Percentiles rank a stretch among this genome's conserved stretches.
Evolutionary conservation across 2,797 vertebrate species (phyloP).

Genomic region (Bovichtus variegatus): DNA sequence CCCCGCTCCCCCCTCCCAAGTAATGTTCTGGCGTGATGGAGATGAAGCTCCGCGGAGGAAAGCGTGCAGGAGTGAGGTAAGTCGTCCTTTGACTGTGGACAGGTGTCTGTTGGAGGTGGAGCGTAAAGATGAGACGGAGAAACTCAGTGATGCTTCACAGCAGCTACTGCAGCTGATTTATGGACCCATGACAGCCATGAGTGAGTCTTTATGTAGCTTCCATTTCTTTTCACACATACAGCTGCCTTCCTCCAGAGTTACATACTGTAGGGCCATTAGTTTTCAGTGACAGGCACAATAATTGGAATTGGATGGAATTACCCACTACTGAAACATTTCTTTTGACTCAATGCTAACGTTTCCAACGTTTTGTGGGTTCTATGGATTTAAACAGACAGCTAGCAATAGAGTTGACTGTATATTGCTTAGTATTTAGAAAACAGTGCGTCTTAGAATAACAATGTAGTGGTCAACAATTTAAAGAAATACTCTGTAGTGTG

Average conservation of each 20-base stretch:
- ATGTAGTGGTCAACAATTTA: not conserved
- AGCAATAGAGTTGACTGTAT: not conserved
- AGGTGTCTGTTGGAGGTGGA: slow-evolving; percentile 54
- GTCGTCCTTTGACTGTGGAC: slow-evolving; percentile 51
- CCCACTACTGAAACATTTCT: slow-evolving; percentile 5
- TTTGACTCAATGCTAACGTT: slow-evolving; percentile 19
- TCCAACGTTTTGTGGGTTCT: not conserved
- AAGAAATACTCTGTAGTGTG: too few relatives aligned
- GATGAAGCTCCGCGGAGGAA: slow-evolving; percentile 62
- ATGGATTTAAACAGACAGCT: not conserved
- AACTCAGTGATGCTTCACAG: slow-evolving; percentile 43
- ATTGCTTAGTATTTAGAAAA: not conserved
- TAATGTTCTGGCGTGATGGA: slow-evolving; percentile 46
- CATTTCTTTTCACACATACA: slow-evolving; percentile 52
- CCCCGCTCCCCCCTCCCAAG: not conserved
- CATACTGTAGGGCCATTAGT: slow-evolving; percentile 26
- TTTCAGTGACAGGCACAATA: slow-evolving; percentile 37
- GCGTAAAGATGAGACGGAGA: slow-evolving; percentile 39
- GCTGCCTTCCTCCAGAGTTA: slow-evolving; percentile 28
- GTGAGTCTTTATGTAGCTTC: slow-evolving; percentile 59
- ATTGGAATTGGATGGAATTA: slow-evolving; percentile 30
- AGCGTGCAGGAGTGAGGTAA: slow-evolving; percentile 51
- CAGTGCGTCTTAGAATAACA: too few relatives aligned
- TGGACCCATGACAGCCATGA: slow-evolving; percentile 28
- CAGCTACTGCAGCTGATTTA: slow-evolving; percentile 61